Conservation (phyloP, 2,888 invertebrate genomes). For the Eledone cirrhosa region DNA sequence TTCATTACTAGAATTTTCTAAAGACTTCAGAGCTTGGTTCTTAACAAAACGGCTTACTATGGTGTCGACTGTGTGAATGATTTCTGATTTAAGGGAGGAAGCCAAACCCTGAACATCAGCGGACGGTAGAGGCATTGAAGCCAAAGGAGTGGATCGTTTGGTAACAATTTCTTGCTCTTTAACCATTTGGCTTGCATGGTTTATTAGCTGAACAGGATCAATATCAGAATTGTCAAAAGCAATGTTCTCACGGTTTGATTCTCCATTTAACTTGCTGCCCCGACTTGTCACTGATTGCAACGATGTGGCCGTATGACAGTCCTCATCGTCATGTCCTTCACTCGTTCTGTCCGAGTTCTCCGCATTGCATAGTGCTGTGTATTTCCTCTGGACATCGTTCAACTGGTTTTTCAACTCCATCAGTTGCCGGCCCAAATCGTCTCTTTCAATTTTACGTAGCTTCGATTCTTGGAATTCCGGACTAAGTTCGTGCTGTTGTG, state of each 20-base stretch:
- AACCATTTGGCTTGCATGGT: constrained; percentile 80
- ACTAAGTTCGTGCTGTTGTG: constrained; percentile 79
- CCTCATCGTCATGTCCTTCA: constrained; percentile 4
- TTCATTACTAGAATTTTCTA: constrained; percentile 19
- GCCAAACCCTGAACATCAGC: constrained; percentile 85
- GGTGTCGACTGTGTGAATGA: constrained; percentile 86
- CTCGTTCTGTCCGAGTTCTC: background rate
- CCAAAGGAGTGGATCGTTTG: constrained; percentile 26
- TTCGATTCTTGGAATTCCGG: constrained; percentile 70
- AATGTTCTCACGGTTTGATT: constrained; percentile 27
- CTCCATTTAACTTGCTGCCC: constrained; percentile 27
- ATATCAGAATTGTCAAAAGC: constrained; percentile 26
- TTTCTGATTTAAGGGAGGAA: constrained; percentile 87
- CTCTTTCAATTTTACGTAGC: constrained; percentile 55
- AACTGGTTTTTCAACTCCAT: constrained; percentile 88
- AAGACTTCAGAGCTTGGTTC: constrained; percentile 31
- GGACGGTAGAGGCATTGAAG: constrained; percentile 29
- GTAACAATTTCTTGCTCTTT: constrained; percentile 77
- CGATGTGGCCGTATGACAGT: background rate
- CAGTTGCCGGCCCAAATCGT: constrained; percentile 82
- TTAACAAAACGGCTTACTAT: constrained; percentile 78
- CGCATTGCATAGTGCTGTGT: constrained; percentile 78
- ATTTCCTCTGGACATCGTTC: constrained; percentile 90
- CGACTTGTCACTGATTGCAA: background rate
- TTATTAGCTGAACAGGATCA: constrained; percentile 77